Percentiles rank a stretch among this genome's conserved stretches.
Conservation (phyloP, 2,888 invertebrate species). For the Adelphocoris suturalis region DNA sequence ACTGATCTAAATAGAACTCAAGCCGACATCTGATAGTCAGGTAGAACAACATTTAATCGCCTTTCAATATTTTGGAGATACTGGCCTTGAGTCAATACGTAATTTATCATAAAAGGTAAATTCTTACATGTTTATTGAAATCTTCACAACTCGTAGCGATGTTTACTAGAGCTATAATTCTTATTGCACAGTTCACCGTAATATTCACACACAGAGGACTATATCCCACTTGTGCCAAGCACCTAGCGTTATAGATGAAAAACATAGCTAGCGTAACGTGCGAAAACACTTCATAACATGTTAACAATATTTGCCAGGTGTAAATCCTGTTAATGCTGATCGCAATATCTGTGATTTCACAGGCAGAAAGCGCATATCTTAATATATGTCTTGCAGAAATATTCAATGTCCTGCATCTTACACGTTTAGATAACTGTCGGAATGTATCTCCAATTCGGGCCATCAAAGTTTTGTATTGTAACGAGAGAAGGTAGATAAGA, state of each 20-base stretch:
- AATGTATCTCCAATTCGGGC: background rate
- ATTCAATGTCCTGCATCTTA: background rate
- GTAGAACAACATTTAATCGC: too few relatives aligned
- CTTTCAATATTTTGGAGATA: too few relatives aligned
- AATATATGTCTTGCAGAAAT: background rate
- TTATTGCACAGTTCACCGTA: background rate
- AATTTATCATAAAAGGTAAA: too few relatives aligned
- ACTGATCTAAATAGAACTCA: too few relatives aligned
- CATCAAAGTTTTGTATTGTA: background rate
- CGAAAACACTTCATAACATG: background rate
- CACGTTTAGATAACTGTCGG: background rate
- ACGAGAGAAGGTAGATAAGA: background rate
- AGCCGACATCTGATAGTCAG: too few relatives aligned
- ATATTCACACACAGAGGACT: background rate
- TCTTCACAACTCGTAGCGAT: background rate
- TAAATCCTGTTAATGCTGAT: background rate
- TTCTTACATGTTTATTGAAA: conserved; percentile 2
- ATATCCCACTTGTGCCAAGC: background rate
- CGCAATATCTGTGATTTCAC: background rate
- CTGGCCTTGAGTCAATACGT: too few relatives aligned
- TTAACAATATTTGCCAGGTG: background rate
- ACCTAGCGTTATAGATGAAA: background rate
- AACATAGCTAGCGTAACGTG: background rate
- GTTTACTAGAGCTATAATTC: background rate
- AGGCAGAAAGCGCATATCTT: background rate